Conservation (phyloP, 1,140 invertebrate species). For the Melipona quadrifasciata region DNA sequence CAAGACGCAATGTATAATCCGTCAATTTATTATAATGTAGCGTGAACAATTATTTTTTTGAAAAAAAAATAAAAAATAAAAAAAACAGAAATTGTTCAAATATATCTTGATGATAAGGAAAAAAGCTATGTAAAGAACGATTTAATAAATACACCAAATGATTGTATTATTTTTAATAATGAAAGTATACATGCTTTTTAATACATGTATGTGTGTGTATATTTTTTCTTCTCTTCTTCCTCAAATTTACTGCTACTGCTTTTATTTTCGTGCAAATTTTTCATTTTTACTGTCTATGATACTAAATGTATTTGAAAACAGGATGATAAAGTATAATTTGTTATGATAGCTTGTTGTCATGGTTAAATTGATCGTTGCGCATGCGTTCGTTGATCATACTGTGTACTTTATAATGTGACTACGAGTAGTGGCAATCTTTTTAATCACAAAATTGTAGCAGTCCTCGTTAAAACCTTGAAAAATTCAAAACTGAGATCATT, state of each 20-base stretch:
- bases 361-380: constrained; percentile 72
- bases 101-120: not conserved
- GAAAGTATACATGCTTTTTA: constrained; percentile 33
- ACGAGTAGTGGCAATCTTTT: not conserved
- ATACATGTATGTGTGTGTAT: not conserved
- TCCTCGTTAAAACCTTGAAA: not conserved
- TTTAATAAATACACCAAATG: not conserved
- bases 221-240: not conserved
- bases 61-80: too few relatives aligned
- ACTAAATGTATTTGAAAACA: not conserved
- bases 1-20: not conserved
- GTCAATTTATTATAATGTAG: not conserved
- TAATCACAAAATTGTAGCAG: not conserved
- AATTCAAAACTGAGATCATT: not conserved
- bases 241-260: not conserved
- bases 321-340: not conserved
- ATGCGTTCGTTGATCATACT: constrained; percentile 1
- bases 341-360: constrained; percentile 64
- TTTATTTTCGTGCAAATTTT: not conserved
- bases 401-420: not conserved
- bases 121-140: not conserved
- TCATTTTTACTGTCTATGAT: too few relatives aligned
- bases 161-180: constrained; percentile 38
- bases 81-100: not conserved
- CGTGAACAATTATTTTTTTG: not conserved